Conservation (phyloP, 2,797 vertebrate genomes). For the Anguilla megastoma region DNA sequence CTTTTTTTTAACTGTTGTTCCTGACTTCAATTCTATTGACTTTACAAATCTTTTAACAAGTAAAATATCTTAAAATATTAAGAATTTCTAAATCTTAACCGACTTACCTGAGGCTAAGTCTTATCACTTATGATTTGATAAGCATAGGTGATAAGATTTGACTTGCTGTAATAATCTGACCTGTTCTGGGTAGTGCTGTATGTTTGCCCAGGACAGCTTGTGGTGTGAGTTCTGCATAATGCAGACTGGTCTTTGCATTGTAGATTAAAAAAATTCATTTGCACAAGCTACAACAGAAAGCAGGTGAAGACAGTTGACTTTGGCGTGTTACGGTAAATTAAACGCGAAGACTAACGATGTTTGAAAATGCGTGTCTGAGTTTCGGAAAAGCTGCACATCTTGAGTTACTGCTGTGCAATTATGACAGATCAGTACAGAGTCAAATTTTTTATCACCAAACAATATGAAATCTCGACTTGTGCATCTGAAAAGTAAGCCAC, state of each 20-base stretch:
- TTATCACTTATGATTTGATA: background rate
- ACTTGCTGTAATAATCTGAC: background rate
- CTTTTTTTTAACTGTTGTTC: conserved; percentile 28
- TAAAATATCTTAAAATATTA: background rate
- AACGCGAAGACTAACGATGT: background rate
- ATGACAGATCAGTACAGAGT: background rate
- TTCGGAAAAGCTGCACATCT: background rate
- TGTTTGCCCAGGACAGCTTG: background rate
- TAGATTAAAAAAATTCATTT: background rate
- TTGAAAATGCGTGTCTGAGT: background rate
- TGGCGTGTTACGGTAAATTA: background rate
- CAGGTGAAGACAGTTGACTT: background rate
- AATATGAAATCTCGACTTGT: background rate
- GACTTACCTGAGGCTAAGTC: background rate
- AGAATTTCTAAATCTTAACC: background rate
- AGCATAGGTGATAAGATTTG: background rate
- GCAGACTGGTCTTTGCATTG: background rate
- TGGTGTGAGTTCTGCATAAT: background rate
- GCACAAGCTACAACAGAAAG: background rate
- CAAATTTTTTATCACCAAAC: background rate
- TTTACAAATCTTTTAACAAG: conserved; percentile 19
- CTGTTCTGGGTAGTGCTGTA: background rate
- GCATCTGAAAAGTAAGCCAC: background rate
- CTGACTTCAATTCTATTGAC: conserved; percentile 3
- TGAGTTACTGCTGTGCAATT: background rate